Conservation (phyloP, 1,140 invertebrate species). For the Propsilocerus akamusi region DNA sequence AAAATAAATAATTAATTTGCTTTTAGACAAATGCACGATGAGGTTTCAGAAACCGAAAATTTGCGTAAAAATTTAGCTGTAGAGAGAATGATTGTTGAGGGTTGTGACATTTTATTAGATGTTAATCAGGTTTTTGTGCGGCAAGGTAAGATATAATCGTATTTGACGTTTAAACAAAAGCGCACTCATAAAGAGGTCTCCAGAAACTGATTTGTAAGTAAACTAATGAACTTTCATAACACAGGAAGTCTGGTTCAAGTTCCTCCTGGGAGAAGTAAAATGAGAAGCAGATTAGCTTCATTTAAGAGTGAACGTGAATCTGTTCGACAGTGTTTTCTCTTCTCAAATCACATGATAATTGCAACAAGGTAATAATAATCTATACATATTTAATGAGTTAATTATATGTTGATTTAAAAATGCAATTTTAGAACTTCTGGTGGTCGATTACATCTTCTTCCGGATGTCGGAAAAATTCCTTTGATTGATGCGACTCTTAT, state of each 20-base stretch:
- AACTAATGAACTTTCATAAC: constrained; percentile 10
- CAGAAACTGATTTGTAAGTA: neutral
- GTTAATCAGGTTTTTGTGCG: constrained; percentile 84
- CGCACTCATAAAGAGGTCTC: no score
- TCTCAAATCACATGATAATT: constrained; percentile 68
- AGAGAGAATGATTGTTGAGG: constrained; percentile 88
- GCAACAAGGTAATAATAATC: constrained; percentile 36
- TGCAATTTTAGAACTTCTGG: constrained; percentile 40
- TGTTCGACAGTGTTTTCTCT: constrained; percentile 63
- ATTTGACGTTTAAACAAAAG: constrained; percentile 1
- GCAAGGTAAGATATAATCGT: constrained; percentile 38
- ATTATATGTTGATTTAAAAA: neutral
- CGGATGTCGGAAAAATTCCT: constrained; percentile 64
- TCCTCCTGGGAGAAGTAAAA: constrained; percentile 37
- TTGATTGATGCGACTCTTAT: constrained; percentile 69
- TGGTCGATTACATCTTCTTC: constrained; percentile 68
- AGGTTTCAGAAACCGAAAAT: constrained; percentile 88
- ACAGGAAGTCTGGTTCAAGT: constrained; percentile 51
- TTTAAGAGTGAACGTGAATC: constrained; percentile 54
- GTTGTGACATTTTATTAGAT: constrained; percentile 84
- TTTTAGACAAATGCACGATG: constrained; percentile 49
- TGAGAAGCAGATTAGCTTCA: constrained; percentile 34
- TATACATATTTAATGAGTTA: neutral
- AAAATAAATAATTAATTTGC: neutral
- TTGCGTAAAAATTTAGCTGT: constrained; percentile 82